phyloP scores from a whole-genome alignment of 1,140 invertebrate genomes.

The Eriocheir sinensis region DNA sequence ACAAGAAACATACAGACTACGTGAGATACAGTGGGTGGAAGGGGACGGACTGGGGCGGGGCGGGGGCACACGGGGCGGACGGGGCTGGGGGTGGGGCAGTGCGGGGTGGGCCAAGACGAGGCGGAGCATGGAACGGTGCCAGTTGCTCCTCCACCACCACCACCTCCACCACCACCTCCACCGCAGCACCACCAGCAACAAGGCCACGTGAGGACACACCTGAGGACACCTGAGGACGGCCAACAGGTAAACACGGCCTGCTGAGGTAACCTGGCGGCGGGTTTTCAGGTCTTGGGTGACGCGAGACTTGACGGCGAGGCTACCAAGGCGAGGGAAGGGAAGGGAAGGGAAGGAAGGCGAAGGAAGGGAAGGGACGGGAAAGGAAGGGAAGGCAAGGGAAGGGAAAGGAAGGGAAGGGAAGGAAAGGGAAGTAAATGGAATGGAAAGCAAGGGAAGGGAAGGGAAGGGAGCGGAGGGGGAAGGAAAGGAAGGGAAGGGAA shows the following conservation, averaged over 20 bases:
- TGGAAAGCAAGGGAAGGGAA: neutral
- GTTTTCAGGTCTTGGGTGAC: no score
- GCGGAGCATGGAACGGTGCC: conserved; percentile 28
- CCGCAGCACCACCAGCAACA: neutral
- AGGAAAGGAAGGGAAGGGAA: neutral
- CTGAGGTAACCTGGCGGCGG: no score
- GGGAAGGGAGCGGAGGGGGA: neutral
- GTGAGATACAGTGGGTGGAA: neutral
- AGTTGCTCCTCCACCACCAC: conserved; percentile 1
- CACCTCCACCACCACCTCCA: no score
- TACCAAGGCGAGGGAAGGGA: neutral
- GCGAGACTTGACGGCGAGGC: no score
- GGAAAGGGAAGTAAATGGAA: neutral
- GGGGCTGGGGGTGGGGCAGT: neutral
- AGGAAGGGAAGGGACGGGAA: neutral
- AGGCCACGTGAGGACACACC: neutral
- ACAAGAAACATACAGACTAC: neutral
- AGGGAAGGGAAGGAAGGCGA: neutral
- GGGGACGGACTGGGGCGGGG: neutral
- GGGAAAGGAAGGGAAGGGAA: neutral
- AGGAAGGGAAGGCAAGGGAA: neutral
- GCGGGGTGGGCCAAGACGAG: neutral
- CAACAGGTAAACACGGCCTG: neutral
- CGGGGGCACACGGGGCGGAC: neutral
- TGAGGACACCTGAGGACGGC: neutral